A percentile compares a stretch with the other conserved stretches of the same genome.
phyloP scores from a whole-genome alignment of 2,113 vertebrate genomes.

The Megalops atlanticus region DNA sequence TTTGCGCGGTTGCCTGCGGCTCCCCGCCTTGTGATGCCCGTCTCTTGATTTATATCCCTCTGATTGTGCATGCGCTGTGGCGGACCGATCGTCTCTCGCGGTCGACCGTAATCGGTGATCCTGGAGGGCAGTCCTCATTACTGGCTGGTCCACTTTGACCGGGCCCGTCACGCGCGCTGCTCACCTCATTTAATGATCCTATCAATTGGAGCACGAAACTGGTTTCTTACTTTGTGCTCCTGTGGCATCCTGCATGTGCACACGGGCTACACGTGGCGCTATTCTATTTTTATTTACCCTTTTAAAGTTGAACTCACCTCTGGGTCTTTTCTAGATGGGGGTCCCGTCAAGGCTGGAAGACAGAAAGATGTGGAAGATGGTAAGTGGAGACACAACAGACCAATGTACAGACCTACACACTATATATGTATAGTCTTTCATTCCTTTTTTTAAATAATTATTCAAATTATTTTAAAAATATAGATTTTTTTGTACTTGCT shows the following conservation, averaged over 20 bases:
- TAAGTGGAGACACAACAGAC: background rate
- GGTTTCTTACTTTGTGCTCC: background rate
- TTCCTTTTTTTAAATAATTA: too few relatives aligned
- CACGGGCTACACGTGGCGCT: background rate
- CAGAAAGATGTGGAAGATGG: background rate
- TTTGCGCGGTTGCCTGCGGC: background rate
- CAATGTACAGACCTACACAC: too few relatives aligned
- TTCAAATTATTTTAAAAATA: too few relatives aligned
- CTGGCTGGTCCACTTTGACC: background rate
- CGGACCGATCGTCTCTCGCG: slow-evolving; percentile 38
- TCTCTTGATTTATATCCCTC: slow-evolving; percentile 38
- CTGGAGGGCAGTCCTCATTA: slow-evolving; percentile 22
- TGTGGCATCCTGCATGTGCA: too few relatives aligned
- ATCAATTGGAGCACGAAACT: background rate
- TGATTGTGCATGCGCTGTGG: slow-evolving; percentile 53
- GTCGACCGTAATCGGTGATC: slow-evolving; percentile 45
- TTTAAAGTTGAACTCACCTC: background rate
- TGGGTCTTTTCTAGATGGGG: background rate
- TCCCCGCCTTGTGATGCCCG: background rate
- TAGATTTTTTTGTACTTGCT: too few relatives aligned
- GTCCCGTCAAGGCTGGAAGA: background rate
- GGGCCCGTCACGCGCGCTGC: background rate
- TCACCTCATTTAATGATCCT: background rate
- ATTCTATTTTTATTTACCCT: background rate
- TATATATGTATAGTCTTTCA: too few relatives aligned